Evolutionary conservation across 2,888 invertebrate genomes (phyloP), one percentile per base, ranked within the genome.

Genomic region (Eilema griseolum): DNA sequence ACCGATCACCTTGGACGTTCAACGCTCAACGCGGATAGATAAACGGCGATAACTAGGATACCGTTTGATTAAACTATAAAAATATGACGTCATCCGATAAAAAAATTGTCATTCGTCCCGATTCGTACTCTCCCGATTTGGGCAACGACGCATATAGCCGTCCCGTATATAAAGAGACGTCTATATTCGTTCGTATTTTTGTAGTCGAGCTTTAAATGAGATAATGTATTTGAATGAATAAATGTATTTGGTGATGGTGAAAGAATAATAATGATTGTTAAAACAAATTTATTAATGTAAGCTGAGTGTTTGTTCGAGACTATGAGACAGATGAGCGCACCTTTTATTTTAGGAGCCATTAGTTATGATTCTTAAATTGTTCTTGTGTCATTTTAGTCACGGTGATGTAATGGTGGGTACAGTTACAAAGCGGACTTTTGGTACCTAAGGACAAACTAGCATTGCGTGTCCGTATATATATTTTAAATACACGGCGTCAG

Each of bases 41-140:
- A 77, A 67, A 65, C 52, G 67, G 67, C 65, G 77, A 77, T 74
- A 68, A 66, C 52, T 37, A 28, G 28, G 66, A 65, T 67, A 72
- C 64, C 71, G 52, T 59, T 56, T 60, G 68, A 60, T 66, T 60
- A 68, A 67, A 69, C 61, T 68, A 68, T 46, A 72, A 71, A 37
- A 26, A 59, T 63, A 77, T 77, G 77, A 77, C 77, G 75, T 75
- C 77, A 75, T n/a, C 60, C 37, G 67, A 67, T 65, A 76, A 71
- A 76, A 73, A 76, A 59, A 46, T 66, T 10, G 41, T 24, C 68
- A 67, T 24, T 64, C 69, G 69, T 74, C 67, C 75, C 72, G 66
- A 59, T 52, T 70, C 31, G 60, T 66, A 69, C 69, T 63, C 10
- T 67, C 74, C 63, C 52, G 61, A 72, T 81, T 80, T 76, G 77